These are phyloP conservation scores for Porites evermanni DNA, from an alignment of 92 coral and sea anemone genomes.

Conservation along the genomic window DNA sequence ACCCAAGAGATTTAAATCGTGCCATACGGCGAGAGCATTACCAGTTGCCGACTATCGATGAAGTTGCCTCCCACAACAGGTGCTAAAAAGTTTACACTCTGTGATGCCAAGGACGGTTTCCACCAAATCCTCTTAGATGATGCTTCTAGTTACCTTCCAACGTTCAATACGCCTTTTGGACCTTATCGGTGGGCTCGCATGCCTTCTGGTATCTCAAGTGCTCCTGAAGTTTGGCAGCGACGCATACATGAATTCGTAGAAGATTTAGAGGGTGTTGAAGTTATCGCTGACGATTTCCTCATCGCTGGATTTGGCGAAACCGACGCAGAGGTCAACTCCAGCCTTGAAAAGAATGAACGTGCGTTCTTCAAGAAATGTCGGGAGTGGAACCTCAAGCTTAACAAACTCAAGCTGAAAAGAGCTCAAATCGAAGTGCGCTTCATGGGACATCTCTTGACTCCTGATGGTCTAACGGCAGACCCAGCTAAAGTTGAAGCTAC, in stretches of 20 bases:
- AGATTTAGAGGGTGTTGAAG: conserved; percentile 5
- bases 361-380: no score
- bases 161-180: conserved; percentile 27
- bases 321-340: conserved; percentile 15
- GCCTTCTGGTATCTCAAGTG: conserved; percentile 40
- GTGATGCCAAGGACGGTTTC: conserved; percentile 34
- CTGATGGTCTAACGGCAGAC: no score
- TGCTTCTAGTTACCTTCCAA: conserved; percentile 21
- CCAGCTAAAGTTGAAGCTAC: no score
- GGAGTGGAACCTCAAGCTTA: no score
- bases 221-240: conserved; percentile 26
- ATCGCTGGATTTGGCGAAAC: conserved; percentile 15
- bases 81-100: conserved; percentile 38
- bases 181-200: conserved; percentile 10
- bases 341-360: not conserved
- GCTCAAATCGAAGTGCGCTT: no score
- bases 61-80: conserved; percentile 38
- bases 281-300: conserved; percentile 19
- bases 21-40: conserved; percentile 22
- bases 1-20: conserved; percentile 54
- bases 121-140: conserved; percentile 27
- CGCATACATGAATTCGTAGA: conserved; percentile 14
- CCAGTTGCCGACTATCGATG: conserved; percentile 36
- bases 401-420: no score
- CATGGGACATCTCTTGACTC: no score